A percentile compares a stretch with the other conserved stretches of the same genome.
phyloP scores from a whole-genome alignment of 2,113 vertebrate species.

The Tachysurus fulvidraco region DNA sequence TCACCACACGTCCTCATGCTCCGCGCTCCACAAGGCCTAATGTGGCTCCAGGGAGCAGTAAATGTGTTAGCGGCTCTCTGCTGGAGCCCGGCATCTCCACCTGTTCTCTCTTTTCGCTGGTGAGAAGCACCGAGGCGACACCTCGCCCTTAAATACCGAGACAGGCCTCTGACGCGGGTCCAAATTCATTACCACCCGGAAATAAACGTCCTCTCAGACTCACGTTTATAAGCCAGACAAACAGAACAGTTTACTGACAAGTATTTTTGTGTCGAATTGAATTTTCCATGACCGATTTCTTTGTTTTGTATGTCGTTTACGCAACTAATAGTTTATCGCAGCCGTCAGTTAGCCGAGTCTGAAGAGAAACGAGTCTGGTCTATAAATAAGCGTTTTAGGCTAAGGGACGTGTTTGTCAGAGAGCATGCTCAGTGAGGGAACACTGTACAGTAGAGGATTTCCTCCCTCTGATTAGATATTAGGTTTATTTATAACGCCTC shows the following conservation, averaged over 20 bases:
- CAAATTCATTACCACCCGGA: background rate
- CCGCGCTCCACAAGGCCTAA: slow-evolving; percentile 54
- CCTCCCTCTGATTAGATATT: slow-evolving; percentile 19
- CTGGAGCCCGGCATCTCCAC: slow-evolving; percentile 62
- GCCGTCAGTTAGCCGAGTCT: background rate
- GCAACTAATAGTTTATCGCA: background rate
- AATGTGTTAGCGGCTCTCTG: slow-evolving; percentile 71
- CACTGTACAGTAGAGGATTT: slow-evolving; percentile 4
- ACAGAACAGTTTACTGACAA: background rate
- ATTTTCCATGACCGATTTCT: background rate
- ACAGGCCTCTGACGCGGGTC: background rate
- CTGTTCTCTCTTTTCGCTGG: slow-evolving; percentile 58
- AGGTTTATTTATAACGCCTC: slow-evolving; percentile 17
- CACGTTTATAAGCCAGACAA: background rate
- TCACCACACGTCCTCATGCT: slow-evolving; percentile 71
- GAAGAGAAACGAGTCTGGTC: background rate
- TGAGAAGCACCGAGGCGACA: background rate
- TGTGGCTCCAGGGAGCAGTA: slow-evolving; percentile 69
- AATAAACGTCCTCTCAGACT: background rate
- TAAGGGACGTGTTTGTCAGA: background rate
- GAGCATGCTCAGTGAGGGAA: background rate
- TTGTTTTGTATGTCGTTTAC: background rate
- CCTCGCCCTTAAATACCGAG: slow-evolving; percentile 6
- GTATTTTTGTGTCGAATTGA: background rate
- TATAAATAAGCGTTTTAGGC: background rate